Conservation (phyloP, 2,113 vertebrate genomes). For the Melanocharis versteri region DNA sequence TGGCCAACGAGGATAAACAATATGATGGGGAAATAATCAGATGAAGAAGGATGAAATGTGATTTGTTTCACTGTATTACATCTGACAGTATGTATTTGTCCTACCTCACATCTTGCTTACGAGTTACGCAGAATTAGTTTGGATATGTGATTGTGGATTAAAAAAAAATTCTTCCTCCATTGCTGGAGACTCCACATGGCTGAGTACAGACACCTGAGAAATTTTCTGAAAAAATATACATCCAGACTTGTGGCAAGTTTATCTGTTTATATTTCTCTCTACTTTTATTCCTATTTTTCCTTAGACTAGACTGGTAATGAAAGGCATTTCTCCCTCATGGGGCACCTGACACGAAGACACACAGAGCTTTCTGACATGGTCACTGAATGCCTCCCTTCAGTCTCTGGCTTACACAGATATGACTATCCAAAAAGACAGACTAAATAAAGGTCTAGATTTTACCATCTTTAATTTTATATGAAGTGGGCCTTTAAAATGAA, state of each 20-base stretch:
- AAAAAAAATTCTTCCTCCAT: not conserved
- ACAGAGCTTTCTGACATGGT: not conserved
- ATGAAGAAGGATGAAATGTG: not conserved
- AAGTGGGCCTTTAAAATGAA: not conserved
- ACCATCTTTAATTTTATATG: not conserved
- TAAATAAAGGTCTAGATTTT: conserved; percentile 36
- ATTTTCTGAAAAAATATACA: not conserved
- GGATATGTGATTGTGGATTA: not conserved
- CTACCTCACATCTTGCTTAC: not conserved
- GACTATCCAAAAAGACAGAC: not conserved
- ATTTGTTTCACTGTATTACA: conserved; percentile 21
- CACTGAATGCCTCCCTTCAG: conserved; percentile 45
- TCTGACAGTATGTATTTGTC: not conserved
- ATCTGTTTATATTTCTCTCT: conserved; percentile 20
- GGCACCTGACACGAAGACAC: not conserved
- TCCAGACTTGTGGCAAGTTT: not conserved
- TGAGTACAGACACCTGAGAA: not conserved
- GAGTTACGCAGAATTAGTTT: not conserved
- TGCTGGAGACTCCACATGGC: not conserved
- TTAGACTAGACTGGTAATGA: not conserved
- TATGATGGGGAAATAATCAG: not conserved
- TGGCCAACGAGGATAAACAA: not conserved
- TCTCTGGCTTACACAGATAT: not conserved
- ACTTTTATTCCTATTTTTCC: not conserved
- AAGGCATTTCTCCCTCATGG: not conserved